Conservation (phyloP, 2,113 vertebrate genomes). For the Callochromis pleurospilus region DNA sequence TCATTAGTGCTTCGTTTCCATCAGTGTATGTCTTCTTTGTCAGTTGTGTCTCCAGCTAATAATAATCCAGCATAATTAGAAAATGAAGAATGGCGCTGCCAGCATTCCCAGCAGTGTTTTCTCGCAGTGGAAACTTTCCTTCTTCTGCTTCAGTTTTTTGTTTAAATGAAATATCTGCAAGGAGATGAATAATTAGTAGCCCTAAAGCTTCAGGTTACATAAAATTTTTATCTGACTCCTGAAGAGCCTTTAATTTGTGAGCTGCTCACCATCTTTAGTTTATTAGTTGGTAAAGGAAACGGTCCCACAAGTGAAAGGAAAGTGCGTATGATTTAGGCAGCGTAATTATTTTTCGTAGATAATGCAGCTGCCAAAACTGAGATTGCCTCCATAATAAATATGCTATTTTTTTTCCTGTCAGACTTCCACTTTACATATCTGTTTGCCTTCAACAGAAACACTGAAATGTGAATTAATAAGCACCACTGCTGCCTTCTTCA, state of each 20-base stretch:
- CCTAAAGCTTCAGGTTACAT: constrained; percentile 36
- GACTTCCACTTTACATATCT: neutral
- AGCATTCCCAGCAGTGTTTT: constrained; percentile 58
- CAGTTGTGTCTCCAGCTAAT: constrained; percentile 58
- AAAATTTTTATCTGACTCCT: constrained; percentile 32
- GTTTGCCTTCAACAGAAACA: neutral
- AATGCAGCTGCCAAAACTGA: neutral
- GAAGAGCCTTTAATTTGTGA: constrained; percentile 36
- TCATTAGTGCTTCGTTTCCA: constrained; percentile 51
- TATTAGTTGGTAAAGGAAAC: neutral
- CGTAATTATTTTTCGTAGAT: neutral
- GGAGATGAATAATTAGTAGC: constrained; percentile 49
- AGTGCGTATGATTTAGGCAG: neutral
- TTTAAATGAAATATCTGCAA: constrained; percentile 60
- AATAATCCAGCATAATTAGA: constrained; percentile 64
- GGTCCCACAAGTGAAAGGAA: neutral
- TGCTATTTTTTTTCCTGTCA: neutral
- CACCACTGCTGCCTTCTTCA: neutral
- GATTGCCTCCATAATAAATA: neutral
- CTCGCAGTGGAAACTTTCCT: constrained; percentile 42
- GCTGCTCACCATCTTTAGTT: neutral
- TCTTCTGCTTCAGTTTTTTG: constrained; percentile 39
- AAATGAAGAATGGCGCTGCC: constrained; percentile 62
- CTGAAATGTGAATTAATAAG: constrained; percentile 49
- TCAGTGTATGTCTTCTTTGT: constrained; percentile 47